Percentiles rank a stretch among this genome's conserved stretches.
Evolutionary conservation across 1,140 invertebrate species (phyloP).

Genomic region (Stenopsyche tienmushanensis): DNA sequence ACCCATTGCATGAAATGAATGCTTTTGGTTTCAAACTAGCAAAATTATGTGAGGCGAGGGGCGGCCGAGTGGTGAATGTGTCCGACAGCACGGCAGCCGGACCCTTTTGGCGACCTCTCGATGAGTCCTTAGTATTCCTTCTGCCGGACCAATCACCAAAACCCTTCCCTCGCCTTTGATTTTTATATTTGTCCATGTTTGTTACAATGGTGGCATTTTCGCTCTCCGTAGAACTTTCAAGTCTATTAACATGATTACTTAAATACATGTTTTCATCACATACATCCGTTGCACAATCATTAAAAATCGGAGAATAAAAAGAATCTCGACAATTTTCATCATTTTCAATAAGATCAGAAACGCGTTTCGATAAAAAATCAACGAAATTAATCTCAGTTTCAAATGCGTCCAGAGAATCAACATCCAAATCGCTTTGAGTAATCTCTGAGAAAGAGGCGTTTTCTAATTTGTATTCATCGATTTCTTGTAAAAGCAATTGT

Average conservation of each 20-base stretch:
- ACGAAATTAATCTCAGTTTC: neutral
- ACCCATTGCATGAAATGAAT: neutral
- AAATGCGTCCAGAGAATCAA: neutral
- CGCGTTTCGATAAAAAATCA: conserved; percentile 36
- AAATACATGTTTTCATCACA: neutral
- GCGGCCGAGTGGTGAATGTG: conserved; percentile 55
- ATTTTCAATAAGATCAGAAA: neutral
- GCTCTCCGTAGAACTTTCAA: too few relatives aligned
- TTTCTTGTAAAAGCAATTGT: neutral
- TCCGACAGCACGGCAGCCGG: conserved; percentile 59
- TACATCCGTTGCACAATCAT: neutral
- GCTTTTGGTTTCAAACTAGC: neutral
- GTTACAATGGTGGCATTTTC: neutral
- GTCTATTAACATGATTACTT: too few relatives aligned
- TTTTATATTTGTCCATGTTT: neutral
- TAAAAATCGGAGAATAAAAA: conserved; percentile 38
- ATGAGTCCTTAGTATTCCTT: conserved; percentile 53
- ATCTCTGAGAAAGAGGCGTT: too few relatives aligned
- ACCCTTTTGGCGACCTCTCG: conserved; percentile 48
- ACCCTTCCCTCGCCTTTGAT: conserved; percentile 44
- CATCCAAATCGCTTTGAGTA: conserved; percentile 13
- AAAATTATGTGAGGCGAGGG: conserved; percentile 42
- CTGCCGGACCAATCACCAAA: conserved; percentile 59
- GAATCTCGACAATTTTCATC: conserved; percentile 17
- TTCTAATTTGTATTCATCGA: conserved; percentile 17